These are phyloP conservation scores for Anthonomus grandis DNA, from an alignment of 1,140 invertebrate genomes.

Conservation along the genomic window DNA sequence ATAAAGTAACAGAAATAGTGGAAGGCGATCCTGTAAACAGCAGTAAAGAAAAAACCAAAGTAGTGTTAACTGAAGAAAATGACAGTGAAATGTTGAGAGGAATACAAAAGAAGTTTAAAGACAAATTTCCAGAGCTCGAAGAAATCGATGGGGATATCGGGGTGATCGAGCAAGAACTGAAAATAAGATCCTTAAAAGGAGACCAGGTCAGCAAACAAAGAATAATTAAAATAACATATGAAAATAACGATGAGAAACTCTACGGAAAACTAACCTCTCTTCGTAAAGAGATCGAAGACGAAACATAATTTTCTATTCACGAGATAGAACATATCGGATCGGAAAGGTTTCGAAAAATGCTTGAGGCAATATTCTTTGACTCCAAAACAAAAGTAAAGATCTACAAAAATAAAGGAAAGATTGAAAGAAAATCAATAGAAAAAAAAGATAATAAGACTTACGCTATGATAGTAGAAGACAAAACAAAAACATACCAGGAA, in stretches of 20 bases:
- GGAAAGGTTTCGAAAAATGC: slow-evolving; percentile 4
- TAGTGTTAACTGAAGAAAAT: slow-evolving; percentile 4
- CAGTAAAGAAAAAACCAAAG: slow-evolving; percentile 5
- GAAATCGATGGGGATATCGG: neutral
- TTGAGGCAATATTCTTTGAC: slow-evolving; percentile 7
- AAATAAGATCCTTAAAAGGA: neutral
- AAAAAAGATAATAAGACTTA: too few species aligned
- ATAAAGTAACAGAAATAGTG: neutral
- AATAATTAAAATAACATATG: neutral
- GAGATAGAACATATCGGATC: neutral
- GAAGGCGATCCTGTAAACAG: neutral
- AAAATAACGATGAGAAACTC: neutral
- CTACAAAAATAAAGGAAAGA: too few species aligned
- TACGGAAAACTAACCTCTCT: neutral
- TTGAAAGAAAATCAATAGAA: too few species aligned
- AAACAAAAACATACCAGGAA: too few species aligned
- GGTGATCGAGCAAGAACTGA: neutral
- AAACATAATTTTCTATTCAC: neutral
- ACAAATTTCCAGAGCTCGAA: slow-evolving; percentile 12
- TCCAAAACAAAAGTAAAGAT: too few species aligned
- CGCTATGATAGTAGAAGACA: too few species aligned
- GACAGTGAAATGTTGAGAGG: slow-evolving; percentile 4
- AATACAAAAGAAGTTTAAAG: slow-evolving; percentile 7
- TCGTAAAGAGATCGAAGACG: neutral
- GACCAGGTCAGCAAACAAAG: neutral